phyloP scores from a whole-genome alignment of 2,113 vertebrate species.

The Hiodon tergisus region DNA sequence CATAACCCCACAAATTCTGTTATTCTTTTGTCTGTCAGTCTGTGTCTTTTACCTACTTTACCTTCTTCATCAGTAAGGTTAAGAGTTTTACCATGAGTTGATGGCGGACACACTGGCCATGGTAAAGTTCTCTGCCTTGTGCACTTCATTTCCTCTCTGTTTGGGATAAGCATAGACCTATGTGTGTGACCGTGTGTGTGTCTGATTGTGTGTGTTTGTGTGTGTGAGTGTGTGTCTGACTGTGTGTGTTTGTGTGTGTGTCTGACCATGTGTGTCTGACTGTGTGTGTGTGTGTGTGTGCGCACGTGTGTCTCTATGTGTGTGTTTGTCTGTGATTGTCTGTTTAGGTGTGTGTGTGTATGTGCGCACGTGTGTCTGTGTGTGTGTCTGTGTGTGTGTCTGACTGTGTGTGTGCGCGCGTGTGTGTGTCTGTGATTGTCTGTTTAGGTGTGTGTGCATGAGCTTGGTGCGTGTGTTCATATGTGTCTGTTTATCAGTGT shows the following conservation, averaged over 20 bases:
- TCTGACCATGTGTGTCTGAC: not conserved
- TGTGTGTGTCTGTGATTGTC: no score
- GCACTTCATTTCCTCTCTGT: not conserved
- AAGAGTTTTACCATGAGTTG: slow-evolving; percentile 11
- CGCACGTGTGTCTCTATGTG: no score
- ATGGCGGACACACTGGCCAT: not conserved
- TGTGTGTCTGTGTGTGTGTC: slow-evolving; percentile 8
- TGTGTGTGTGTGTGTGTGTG: not conserved
- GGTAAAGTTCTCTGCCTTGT: slow-evolving; percentile 14
- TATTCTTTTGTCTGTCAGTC: not conserved
- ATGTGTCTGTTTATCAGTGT: no score
- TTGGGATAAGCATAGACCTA: not conserved
- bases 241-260: not conserved
- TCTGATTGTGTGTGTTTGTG: not conserved
- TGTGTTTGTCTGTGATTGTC: no score
- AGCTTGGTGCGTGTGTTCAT: no score
- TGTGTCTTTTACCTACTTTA: not conserved
- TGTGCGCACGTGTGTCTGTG: not conserved
- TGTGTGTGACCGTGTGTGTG: not conserved
- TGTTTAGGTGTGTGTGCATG: no score
- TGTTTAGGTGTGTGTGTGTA: slow-evolving; percentile 7
- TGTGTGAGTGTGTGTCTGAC: not conserved
- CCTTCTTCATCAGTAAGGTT: not conserved
- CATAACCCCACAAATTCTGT: not conserved
- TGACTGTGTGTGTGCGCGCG: not conserved